Conservation (phyloP, 2,888 invertebrate genomes). For the Chromoteleia sp. region DNA sequence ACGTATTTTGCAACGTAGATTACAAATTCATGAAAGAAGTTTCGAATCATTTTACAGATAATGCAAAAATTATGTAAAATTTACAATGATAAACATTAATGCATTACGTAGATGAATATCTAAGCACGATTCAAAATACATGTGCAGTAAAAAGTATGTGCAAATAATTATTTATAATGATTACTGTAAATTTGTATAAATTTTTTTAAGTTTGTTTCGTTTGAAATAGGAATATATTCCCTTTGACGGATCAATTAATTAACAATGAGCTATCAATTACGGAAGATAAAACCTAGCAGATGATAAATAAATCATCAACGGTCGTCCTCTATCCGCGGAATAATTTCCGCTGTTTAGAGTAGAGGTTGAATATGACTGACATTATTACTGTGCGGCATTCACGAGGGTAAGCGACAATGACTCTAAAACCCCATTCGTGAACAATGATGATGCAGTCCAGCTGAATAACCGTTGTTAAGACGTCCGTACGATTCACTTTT, state of each 20-base stretch:
- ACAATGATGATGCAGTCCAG: constrained; percentile 30
- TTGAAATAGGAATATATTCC: too few relatives aligned
- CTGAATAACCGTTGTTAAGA: constrained; percentile 32
- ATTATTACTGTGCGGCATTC: constrained; percentile 30
- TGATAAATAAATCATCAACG: constrained; percentile 48
- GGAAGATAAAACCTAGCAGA: constrained; percentile 32
- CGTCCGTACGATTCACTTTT: constrained; percentile 8
- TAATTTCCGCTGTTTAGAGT: constrained; percentile 49
- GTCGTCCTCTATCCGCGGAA: constrained; percentile 31
- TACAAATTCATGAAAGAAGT: constrained; percentile 13
- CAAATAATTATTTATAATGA: too few relatives aligned
- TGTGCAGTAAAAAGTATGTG: too few relatives aligned
- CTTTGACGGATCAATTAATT: constrained; percentile 9
- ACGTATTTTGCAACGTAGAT: constrained; percentile 12
- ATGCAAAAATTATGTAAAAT: not conserved
- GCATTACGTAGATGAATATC: too few relatives aligned
- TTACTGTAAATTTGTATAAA: too few relatives aligned
- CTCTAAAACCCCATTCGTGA: constrained; percentile 48
- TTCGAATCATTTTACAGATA: not conserved
- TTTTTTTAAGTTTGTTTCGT: too few relatives aligned
- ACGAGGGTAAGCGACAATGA: constrained; percentile 33
- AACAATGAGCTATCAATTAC: constrained; percentile 36
- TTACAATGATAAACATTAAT: too few relatives aligned
- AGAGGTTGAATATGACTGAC: constrained; percentile 48
- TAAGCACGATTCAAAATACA: too few relatives aligned